Evolutionary conservation across 2,888 invertebrate genomes (phyloP).

Genomic region (Eilema depressum): DNA sequence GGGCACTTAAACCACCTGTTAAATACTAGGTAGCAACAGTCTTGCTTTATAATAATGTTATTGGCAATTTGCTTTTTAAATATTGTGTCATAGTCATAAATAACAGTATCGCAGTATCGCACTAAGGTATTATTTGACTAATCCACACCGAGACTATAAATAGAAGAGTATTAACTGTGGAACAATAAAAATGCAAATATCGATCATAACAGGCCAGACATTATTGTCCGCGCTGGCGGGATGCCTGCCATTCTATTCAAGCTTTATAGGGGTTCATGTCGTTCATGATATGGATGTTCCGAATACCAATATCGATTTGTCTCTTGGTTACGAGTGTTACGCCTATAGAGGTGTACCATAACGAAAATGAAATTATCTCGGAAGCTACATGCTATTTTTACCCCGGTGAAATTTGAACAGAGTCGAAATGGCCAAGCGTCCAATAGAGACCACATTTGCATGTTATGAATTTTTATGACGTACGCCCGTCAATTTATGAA

Average conservation of each 20-base stretch:
- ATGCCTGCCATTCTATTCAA: constrained; percentile 67
- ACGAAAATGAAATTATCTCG: constrained; percentile 33
- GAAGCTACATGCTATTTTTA: constrained; percentile 42
- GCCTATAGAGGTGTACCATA: constrained; percentile 33
- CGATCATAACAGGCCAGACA: constrained; percentile 73
- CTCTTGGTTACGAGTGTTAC: constrained; percentile 55
- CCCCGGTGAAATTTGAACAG: constrained; percentile 33
- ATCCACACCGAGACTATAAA: constrained; percentile 46
- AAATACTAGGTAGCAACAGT: background rate
- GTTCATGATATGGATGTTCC: constrained; percentile 56
- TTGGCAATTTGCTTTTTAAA: background rate
- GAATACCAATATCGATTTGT: constrained; percentile 58
- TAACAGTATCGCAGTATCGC: background rate
- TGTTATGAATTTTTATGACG: constrained; percentile 26
- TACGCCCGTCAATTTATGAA: constrained; percentile 40
- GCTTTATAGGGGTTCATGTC: constrained; percentile 60
- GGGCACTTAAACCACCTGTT: background rate
- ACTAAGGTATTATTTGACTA: constrained; percentile 10
- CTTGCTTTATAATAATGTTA: background rate
- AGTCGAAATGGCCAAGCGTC: constrained; percentile 7
- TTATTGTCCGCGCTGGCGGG: constrained; percentile 72
- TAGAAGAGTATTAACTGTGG: constrained; percentile 58
- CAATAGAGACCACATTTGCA: background rate
- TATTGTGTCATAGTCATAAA: background rate
- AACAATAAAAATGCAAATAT: constrained; percentile 78